phyloP scores from a whole-genome alignment of 2,113 vertebrate genomes.

The Pampusana beccarii region DNA sequence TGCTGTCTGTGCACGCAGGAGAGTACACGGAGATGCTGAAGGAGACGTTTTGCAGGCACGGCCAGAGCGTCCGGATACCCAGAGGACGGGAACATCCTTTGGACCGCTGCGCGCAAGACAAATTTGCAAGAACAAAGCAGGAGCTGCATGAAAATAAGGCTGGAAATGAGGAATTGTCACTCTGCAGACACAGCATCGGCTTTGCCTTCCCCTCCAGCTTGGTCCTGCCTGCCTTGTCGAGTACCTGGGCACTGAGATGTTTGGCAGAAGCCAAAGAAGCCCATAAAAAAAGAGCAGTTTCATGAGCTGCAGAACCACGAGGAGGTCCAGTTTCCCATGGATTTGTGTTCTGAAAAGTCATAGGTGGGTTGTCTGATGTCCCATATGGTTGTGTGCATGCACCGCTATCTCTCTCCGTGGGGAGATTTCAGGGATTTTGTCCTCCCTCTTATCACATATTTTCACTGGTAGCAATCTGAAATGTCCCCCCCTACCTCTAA shows the following conservation, averaged over 20 bases:
- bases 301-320: not conserved
- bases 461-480: not conserved
- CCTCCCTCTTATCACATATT: not conserved
- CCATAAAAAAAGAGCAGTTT: not conserved
- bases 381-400: fast-evolving
- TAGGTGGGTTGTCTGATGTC: not conserved
- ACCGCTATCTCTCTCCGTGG: not conserved
- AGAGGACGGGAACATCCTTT: not conserved
- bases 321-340: fast-evolving
- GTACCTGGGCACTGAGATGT: fast-evolving
- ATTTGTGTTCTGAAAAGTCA: not conserved
- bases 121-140: not conserved
- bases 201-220: fast-evolving
- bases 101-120: not conserved
- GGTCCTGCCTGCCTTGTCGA: not conserved
- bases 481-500: not conserved
- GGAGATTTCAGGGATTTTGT: not conserved
- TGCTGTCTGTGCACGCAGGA: not conserved
- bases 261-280: not conserved
- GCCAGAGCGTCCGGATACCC: not conserved
- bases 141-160: not conserved
- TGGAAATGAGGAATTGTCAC: not conserved
- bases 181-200: not conserved
- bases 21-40: not conserved
- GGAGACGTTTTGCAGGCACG: not conserved